Evolutionary conservation across 2,888 invertebrate genomes (phyloP).

Genomic region (Blastobasis lacticolella): DNA sequence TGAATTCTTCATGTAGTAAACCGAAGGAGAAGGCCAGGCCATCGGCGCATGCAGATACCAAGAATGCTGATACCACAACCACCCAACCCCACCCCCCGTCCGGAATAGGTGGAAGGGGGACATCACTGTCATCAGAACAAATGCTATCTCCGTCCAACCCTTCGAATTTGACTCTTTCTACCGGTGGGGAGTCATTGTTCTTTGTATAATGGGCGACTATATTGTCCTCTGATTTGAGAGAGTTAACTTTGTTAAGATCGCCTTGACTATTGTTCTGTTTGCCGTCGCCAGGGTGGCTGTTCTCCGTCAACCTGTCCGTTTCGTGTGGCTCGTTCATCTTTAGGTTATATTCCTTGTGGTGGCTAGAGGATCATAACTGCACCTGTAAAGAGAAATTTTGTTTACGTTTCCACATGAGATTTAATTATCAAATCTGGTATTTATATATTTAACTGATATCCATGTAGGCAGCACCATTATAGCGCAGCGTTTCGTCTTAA

Average conservation of each 20-base stretch:
- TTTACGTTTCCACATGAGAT: not conserved
- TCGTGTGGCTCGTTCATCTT: constrained; percentile 21
- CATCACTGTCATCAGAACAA: constrained; percentile 44
- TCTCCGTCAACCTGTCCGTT: constrained; percentile 14
- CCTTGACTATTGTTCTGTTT: constrained; percentile 12
- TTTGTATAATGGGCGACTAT: constrained; percentile 34
- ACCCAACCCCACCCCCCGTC: constrained; percentile 94
- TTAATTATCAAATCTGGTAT: too few relatives aligned
- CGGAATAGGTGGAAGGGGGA: constrained; percentile 76
- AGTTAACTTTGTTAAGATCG: constrained; percentile 53
- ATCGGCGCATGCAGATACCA: constrained; percentile 92
- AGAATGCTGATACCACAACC: constrained; percentile 87
- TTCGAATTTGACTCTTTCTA: constrained; percentile 59
- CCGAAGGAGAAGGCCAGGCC: constrained; percentile 95
- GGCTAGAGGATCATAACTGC: too few relatives aligned
- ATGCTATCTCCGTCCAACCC: constrained; percentile 63
- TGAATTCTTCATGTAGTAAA: constrained; percentile 86
- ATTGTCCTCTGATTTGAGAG: constrained; percentile 41
- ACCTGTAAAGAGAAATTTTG: too few relatives aligned
- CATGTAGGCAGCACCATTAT: too few relatives aligned
- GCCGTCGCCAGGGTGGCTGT: constrained; percentile 8
- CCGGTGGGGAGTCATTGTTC: constrained; percentile 25
- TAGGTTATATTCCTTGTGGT: not conserved
- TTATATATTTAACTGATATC: too few relatives aligned
- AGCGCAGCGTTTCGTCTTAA: too few relatives aligned